These are phyloP conservation scores for Eumerus sabulonum DNA, from an alignment of 2,888 invertebrate genomes.

Conservation along the genomic window DNA sequence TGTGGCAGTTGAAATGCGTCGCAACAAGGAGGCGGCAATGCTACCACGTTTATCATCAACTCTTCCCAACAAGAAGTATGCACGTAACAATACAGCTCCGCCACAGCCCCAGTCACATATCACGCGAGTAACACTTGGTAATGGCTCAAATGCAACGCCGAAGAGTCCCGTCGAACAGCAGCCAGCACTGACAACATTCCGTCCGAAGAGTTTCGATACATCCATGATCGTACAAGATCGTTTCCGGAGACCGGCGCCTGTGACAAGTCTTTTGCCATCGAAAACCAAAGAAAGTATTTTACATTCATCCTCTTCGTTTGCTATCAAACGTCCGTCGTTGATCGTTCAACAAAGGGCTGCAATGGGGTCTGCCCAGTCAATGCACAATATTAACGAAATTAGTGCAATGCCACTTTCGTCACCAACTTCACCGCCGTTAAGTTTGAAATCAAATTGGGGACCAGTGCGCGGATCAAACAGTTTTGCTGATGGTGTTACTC, in stretches of 20 bases:
- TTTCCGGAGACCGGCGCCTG: conserved; percentile 53
- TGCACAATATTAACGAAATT: conserved; percentile 75
- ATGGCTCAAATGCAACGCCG: conserved; percentile 14
- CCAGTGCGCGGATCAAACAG: conserved; percentile 80
- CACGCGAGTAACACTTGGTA: conserved; percentile 42
- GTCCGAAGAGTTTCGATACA: conserved; percentile 45
- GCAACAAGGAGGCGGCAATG: conserved; percentile 46
- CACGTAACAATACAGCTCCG: conserved; percentile 16
- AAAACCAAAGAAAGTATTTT: conserved; percentile 70
- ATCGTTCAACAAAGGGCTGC: conserved; percentile 71
- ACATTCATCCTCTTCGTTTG: conserved; percentile 77
- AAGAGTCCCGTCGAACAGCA: conserved; percentile 40
- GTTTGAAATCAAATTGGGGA: conserved; percentile 78
- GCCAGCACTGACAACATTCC: conserved; percentile 51
- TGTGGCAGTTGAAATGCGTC: conserved; percentile 59
- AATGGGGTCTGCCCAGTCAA: conserved; percentile 74
- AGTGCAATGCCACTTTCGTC: conserved; percentile 40
- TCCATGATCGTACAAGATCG: conserved; percentile 50
- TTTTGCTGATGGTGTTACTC: conserved; percentile 59
- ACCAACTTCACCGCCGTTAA: conserved; percentile 21
- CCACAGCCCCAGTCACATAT: conserved; percentile 22
- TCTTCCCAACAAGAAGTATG: conserved; percentile 50
- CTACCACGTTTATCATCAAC: conserved; percentile 63
- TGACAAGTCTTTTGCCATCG: conserved; percentile 30
- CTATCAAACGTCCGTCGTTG: conserved; percentile 76